Base-by-base conservation (phyloP, 35 echinoderm and acorn worm genomes). In the Ptychodera flava region DNA sequence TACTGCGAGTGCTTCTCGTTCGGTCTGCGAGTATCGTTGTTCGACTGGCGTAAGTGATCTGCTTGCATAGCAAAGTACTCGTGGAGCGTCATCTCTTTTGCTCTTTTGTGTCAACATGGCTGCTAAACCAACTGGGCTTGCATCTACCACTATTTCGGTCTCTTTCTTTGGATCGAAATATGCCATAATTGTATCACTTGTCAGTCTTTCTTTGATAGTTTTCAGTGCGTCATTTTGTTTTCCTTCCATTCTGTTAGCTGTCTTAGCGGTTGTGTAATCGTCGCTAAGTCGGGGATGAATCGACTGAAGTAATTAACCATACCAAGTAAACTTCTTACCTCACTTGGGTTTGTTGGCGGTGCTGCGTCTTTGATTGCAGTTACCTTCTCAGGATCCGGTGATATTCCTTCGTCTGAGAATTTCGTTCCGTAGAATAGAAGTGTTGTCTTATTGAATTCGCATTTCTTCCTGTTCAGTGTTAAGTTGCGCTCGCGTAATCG, bases 241-340 rank as follows among this genome's bases (percentile, higher is more conserved):
- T 0, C 87, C 33, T 29, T 52, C 83, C 92, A 91, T 30, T 81
- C 29, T 0, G 95, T 93, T 29, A 97, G 77, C 31, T 37, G 36
- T 15, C 91, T 35, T 32, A 97, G 88, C 64, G 91, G 95, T 87
- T 93, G 78, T 1, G 85, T 90, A 28, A 97, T 36, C 0, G 89
- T 89, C 32, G 88, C 77, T 1, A 82, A 77, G 38, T 91, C 38
- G 6, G 80, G 78, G 33, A 94, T 86, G 37, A 93, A 93, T 45
- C 83, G 90, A 30, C 89, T 86, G 88, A 91, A 88, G 77, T 94
- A 91, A 22, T 80, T 91, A 14, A 83, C 93, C 86, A 95, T 91
- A 37, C 86, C 93, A 89, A 95, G 90, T 64, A 95, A 86, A 80
- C 93, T 95, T 78, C 78, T 89, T 32, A 92, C 83, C 79, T 92